Conservation (phyloP, 92 coral and sea anemone genomes). For the Meandrina meandrites region DNA sequence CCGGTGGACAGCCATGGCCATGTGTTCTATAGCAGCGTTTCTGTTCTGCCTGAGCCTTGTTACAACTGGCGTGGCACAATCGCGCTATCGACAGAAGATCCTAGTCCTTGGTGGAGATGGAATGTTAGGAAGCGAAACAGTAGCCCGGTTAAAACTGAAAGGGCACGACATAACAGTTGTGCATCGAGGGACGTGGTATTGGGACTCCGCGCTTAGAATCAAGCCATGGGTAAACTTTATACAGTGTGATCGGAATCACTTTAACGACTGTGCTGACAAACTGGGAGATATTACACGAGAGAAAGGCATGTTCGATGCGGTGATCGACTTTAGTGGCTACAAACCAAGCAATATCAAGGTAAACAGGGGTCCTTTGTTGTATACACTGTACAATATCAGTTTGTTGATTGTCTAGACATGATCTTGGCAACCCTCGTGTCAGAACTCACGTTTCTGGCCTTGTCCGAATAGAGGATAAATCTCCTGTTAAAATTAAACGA, state of each 20-base stretch:
- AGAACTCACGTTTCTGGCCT: background rate
- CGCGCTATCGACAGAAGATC: constrained; percentile 14
- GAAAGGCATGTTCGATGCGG: constrained; percentile 66
- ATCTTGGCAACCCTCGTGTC: background rate
- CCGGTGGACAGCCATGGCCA: background rate
- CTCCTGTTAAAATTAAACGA: too few relatives aligned
- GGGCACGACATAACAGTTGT: constrained; percentile 63
- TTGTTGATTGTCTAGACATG: background rate
- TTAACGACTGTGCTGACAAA: constrained; percentile 55
- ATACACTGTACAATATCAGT: background rate
- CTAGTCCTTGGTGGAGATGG: constrained; percentile 91
- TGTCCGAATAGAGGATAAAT: too few relatives aligned
- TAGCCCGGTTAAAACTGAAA: constrained; percentile 49
- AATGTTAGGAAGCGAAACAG: constrained; percentile 76
- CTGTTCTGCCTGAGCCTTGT: background rate
- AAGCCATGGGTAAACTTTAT: constrained; percentile 72
- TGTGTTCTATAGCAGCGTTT: background rate
- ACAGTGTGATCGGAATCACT: constrained; percentile 61
- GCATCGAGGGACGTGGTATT: constrained; percentile 83
- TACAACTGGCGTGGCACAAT: background rate
- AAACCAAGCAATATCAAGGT: constrained; percentile 68
- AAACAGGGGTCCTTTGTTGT: constrained; percentile 29
- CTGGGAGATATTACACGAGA: constrained; percentile 53
- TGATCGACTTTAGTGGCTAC: constrained; percentile 79
- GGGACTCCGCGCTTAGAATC: constrained; percentile 74